phyloP scores from a whole-genome alignment of 2,797 vertebrate species.

The Gobio occitaniae region DNA sequence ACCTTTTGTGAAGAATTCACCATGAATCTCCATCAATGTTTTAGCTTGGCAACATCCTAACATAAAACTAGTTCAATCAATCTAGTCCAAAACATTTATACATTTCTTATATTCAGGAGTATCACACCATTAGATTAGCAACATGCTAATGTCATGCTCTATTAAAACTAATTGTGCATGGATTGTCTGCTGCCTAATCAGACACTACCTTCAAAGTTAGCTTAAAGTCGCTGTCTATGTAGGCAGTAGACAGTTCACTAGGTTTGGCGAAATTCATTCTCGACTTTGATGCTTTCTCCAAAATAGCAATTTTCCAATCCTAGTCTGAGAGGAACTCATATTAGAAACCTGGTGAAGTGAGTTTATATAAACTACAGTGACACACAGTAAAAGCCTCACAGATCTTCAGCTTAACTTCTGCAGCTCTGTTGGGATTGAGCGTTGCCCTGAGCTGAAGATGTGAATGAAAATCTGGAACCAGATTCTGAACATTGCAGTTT shows the following conservation, averaged over 20 bases:
- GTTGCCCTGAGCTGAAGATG: not conserved
- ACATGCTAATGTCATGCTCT: not conserved
- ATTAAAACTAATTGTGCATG: not conserved
- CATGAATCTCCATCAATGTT: conserved; percentile 73
- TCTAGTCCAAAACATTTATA: not conserved
- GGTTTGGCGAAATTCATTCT: not conserved
- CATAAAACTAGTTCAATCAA: not conserved
- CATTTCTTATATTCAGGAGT: not conserved
- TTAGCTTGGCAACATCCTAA: not conserved
- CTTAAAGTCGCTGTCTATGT: not conserved
- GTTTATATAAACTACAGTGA: not conserved
- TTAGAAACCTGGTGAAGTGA: conserved; percentile 10
- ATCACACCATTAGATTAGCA: not conserved
- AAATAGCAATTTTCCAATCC: not conserved
- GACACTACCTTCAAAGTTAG: not conserved
- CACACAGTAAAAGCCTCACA: not conserved
- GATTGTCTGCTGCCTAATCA: not conserved
- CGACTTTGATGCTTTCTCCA: not conserved
- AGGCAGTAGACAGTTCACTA: not conserved
- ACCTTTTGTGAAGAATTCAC: conserved; percentile 86
- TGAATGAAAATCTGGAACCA: not conserved
- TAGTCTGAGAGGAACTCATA: not conserved
- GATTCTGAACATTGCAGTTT: not conserved
- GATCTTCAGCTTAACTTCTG: not conserved
- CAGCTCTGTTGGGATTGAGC: not conserved